Evolutionary conservation across 2,797 vertebrate species (phyloP).

Genomic region (Brachyalestes nurse): DNA sequence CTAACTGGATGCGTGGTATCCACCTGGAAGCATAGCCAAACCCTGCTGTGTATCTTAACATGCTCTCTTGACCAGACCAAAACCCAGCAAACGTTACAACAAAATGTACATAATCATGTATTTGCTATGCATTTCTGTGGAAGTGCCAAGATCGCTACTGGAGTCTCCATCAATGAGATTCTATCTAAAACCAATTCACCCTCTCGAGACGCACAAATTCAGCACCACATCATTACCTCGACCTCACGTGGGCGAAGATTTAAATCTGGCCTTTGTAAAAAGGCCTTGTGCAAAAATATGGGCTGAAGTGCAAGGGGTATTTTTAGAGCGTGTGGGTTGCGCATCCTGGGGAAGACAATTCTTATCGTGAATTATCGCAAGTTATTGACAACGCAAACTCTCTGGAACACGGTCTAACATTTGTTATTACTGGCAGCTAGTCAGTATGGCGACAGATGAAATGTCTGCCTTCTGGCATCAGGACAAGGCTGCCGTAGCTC

Average conservation of each 20-base stretch:
- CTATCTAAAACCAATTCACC: slow-evolving; percentile 37
- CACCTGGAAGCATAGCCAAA: too few relatives aligned
- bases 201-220: slow-evolving; percentile 33
- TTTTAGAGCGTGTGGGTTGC: slow-evolving; percentile 50
- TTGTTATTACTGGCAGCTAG: slow-evolving; percentile 51
- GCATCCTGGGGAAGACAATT: slow-evolving; percentile 57
- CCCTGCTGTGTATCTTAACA: too few relatives aligned
- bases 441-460: slow-evolving; percentile 44
- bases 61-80: too few relatives aligned
- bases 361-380: slow-evolving; percentile 32
- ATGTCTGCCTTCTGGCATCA: slow-evolving; percentile 39
- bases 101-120: background rate
- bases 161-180: slow-evolving; percentile 30
- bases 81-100: background rate
- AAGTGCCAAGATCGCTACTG: background rate
- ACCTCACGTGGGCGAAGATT: slow-evolving; percentile 32
- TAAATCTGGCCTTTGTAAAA: slow-evolving; percentile 45
- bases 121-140: background rate
- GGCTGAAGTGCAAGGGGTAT: slow-evolving; percentile 45
- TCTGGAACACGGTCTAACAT: slow-evolving; percentile 8
- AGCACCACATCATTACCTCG: slow-evolving; percentile 27
- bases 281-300: slow-evolving; percentile 21
- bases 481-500: slow-evolving; percentile 29
- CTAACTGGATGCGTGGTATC: too few relatives aligned
- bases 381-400: slow-evolving; percentile 33